Evolutionary conservation across 2,113 vertebrate species (phyloP).

Genomic region (Melanostigma gelatinosum): DNA sequence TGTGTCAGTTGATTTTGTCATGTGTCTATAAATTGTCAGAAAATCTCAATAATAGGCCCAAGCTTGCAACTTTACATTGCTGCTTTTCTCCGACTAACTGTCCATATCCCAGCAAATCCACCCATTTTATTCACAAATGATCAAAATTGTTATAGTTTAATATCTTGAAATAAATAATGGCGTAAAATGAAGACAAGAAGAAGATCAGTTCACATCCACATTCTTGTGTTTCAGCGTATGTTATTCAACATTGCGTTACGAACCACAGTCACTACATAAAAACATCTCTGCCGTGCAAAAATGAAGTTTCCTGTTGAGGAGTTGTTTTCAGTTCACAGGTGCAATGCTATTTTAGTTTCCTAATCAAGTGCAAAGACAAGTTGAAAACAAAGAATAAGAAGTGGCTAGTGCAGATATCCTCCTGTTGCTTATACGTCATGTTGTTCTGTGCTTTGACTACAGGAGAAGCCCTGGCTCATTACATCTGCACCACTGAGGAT

Average conservation of each 20-base stretch:
- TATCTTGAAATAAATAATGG: background rate
- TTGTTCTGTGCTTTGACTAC: slow-evolving; percentile 10
- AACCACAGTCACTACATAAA: background rate
- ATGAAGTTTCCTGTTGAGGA: background rate
- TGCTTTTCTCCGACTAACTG: background rate
- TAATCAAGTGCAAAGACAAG: background rate
- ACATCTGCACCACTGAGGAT: slow-evolving; percentile 20
- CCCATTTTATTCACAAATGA: background rate
- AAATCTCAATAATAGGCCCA: background rate
- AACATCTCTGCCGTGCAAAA: background rate
- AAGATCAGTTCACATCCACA: background rate
- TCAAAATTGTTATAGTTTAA: background rate
- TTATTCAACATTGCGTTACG: background rate
- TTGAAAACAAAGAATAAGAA: background rate
- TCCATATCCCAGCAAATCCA: background rate
- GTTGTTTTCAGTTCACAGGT: background rate
- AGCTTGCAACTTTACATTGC: background rate
- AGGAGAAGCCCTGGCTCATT: slow-evolving; percentile 26
- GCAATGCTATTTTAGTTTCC: background rate
- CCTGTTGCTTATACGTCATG: background rate
- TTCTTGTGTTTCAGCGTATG: background rate
- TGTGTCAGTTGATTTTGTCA: background rate
- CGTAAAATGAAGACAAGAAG: background rate
- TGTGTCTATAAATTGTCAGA: background rate
- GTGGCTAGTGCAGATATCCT: background rate